phyloP scores from a whole-genome alignment of 2,113 vertebrate genomes.

The Macroglossus sobrinus region DNA sequence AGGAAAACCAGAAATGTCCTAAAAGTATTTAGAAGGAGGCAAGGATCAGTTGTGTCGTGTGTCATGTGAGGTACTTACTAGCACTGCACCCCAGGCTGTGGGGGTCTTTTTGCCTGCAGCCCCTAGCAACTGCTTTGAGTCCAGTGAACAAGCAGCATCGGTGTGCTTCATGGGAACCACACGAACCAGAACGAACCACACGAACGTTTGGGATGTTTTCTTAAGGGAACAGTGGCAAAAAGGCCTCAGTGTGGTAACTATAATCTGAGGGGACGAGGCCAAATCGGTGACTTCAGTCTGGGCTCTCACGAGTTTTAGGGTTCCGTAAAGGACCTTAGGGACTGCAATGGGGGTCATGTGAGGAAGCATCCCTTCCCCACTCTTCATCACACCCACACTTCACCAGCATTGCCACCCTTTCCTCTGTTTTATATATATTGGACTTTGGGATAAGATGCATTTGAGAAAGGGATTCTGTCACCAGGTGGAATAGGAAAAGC shows the following conservation, averaged over 20 bases:
- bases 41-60: background rate
- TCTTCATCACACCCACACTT: background rate
- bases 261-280: background rate
- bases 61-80: background rate
- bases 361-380: too few relatives aligned
- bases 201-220: background rate
- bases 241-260: background rate
- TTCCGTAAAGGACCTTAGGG: background rate
- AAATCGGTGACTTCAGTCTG: background rate
- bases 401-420: background rate
- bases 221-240: background rate
- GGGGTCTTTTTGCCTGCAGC: background rate
- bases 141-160: too few relatives aligned
- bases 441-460: background rate
- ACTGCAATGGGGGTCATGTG: background rate
- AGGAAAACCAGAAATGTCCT: background rate
- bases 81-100: background rate
- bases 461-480: background rate
- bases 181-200: background rate
- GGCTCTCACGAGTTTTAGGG: background rate
- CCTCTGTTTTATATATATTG: background rate
- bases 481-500: background rate
- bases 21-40: background rate
- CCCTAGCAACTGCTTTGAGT: background rate
- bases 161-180: background rate